Conservation (phyloP, 2,113 vertebrate species). For the Neopipo cinnamomea region DNA sequence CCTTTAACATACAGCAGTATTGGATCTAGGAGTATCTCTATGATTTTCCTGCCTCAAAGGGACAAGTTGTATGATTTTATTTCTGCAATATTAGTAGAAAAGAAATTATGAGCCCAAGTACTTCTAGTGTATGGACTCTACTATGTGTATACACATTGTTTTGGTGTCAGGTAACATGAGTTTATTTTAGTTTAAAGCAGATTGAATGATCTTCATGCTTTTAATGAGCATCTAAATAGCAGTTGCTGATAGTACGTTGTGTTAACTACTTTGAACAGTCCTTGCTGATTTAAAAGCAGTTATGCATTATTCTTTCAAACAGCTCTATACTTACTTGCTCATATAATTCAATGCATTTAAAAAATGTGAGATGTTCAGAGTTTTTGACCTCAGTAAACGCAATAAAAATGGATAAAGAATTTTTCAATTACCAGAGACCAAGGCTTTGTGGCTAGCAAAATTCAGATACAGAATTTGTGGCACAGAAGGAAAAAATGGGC, state of each 20-base stretch:
- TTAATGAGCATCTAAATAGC: background rate
- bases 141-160: background rate
- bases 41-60: slow-evolving; percentile 30
- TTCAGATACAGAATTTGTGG: slow-evolving; percentile 38
- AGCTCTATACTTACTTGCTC: background rate
- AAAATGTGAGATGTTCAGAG: slow-evolving; percentile 19
- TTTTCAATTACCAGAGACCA: slow-evolving; percentile 71
- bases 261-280: background rate
- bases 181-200: background rate
- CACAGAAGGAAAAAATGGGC: slow-evolving; percentile 37
- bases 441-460: slow-evolving; percentile 39
- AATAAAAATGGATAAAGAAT: slow-evolving; percentile 58
- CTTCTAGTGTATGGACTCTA: background rate
- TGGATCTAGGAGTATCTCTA: background rate
- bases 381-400: slow-evolving; percentile 67
- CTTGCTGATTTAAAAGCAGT: slow-evolving; percentile 20
- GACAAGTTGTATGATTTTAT: background rate
- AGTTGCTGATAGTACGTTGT: background rate
- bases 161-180: background rate
- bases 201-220: background rate
- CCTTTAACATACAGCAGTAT: slow-evolving; percentile 25
- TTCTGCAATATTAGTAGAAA: background rate
- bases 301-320: slow-evolving; percentile 19
- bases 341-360: slow-evolving; percentile 41
- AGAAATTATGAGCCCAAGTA: background rate